Base-by-base conservation (phyloP, 53 echinoderm and acorn worm genomes). In the Arbacia lixula region DNA sequence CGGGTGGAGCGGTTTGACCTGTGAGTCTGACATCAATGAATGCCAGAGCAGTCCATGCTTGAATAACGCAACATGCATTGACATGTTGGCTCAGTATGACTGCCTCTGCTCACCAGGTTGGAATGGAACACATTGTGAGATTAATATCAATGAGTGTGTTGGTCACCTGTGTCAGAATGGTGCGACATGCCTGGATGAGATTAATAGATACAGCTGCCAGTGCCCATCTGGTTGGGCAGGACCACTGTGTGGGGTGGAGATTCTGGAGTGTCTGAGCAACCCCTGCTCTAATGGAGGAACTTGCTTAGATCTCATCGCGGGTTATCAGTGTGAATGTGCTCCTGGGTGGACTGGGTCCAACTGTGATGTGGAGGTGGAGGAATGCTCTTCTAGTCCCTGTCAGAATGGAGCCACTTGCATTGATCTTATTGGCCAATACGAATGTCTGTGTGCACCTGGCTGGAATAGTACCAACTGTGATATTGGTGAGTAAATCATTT, bases 241-340 rank as follows among this genome's bases (percentile, higher is more conserved):
- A 31, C 20, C 4, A 41, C 60, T 72, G 30, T 85, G 85, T 72
- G 85, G 53, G 3, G 46, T 16, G 16, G 85, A 72, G 60, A 60
- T 85, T 31, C 36, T 72, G 5, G 85, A 89, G 66, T 92, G 92
- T 68, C 60, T 76, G 36, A 87, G 88, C 39, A 85, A 85, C 36
- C 93, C 93, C 5, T 93, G 93, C 43, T 36, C 53, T 24, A 90
- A 88, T 62, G 91, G 60, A 14, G 91, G 76, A 11, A 83, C 62
- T 8, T 93, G 93, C 29, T 5, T 71, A 11, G 88, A 83, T 12
- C 53, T 80, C 39, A 39, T 85, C 9, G 83, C 87, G 46, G 74
- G 88, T 12, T 93, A 93, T 39, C 72, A 88, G 60, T 93, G 94
- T 56, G 36, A 78, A 26, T 93, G 94, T 35, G 30, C 69, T 4